Base-by-base conservation (phyloP, 2,113 vertebrate genomes). In the Entomyzon cyanotis region DNA sequence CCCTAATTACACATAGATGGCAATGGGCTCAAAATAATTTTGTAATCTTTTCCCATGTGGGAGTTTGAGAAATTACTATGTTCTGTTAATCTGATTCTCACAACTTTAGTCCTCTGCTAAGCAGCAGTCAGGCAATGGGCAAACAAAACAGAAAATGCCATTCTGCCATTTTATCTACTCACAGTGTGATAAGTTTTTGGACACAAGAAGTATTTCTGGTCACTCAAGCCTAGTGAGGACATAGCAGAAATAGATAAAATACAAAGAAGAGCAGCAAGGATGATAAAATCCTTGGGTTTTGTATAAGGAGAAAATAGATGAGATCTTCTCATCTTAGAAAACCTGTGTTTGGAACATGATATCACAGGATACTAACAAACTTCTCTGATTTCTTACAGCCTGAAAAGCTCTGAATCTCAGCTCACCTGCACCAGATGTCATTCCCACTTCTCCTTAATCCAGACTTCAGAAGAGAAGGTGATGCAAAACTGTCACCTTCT, bases 31-130 rank as follows among this genome's bases (percentile, higher is more conserved):
- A 78, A 55, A 87, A 82, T 20, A 6, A 0, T 7, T 41, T 2
- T 18, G 17, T 18, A 2, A 11, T 46, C 70, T 86, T 52, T 47
- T 64, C 35, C 31, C 0, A 0, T 12, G 19, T 47, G 17, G 10
- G 24, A 56, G 17, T 47, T 44, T 47, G 50, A 35, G 53, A 56
- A 65, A 65, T 87, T 64, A 55, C 13, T 17, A 35, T 1, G 3
- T 41, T 39, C 39, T 39, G 39, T 10, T 39, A 39, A 33, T 11
- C 31, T 31, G 15, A 46, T 56, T 84, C 39, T 50, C 35, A 67
- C 17, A 84, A 41, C 14, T 68, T 55, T 8, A 71, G 67, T 64
- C 15, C 11, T 70, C 56, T 60, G 27, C 35, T 86, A 71, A 76
- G 37, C 13, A 64, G 13, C 37, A 30, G 9, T 42, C 49, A 87